These are phyloP conservation scores for Cerastis rubricosa DNA, from an alignment of 2,888 invertebrate genomes.

Conservation along the genomic window DNA sequence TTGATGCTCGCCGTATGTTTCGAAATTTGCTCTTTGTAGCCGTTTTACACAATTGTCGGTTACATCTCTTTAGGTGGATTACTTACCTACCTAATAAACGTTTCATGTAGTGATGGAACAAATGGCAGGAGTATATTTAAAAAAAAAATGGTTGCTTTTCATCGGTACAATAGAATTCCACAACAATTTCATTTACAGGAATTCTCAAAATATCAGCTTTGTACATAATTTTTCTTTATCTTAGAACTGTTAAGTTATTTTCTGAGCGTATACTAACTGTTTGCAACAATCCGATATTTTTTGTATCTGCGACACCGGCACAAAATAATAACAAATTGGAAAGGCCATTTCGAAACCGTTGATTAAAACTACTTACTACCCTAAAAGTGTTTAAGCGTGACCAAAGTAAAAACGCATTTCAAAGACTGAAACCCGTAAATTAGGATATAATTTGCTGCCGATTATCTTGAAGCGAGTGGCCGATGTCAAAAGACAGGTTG, in stretches of 20 bases:
- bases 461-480: constrained; percentile 58
- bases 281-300: no score
- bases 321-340: background rate
- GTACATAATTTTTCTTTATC: background rate
- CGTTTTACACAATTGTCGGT: constrained; percentile 1
- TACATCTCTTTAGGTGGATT: background rate
- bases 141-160: background rate
- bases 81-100: background rate
- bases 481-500: constrained; percentile 67
- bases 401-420: constrained; percentile 12
- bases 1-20: constrained; percentile 48
- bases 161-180: background rate
- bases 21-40: constrained; percentile 31
- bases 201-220: background rate
- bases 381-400: background rate
- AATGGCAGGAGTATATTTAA: background rate
- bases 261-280: background rate
- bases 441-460: constrained; percentile 49
- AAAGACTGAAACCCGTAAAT: constrained; percentile 36
- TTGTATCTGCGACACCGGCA: background rate
- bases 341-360: background rate
- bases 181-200: background rate
- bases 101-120: background rate
- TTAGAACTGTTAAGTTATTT: background rate
- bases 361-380: background rate